A percentile compares a stretch with the other conserved stretches of the same genome.
These are phyloP conservation scores for Pachypeltis micranthus DNA, from an alignment of 1,140 invertebrate species.

Conservation along the genomic window DNA sequence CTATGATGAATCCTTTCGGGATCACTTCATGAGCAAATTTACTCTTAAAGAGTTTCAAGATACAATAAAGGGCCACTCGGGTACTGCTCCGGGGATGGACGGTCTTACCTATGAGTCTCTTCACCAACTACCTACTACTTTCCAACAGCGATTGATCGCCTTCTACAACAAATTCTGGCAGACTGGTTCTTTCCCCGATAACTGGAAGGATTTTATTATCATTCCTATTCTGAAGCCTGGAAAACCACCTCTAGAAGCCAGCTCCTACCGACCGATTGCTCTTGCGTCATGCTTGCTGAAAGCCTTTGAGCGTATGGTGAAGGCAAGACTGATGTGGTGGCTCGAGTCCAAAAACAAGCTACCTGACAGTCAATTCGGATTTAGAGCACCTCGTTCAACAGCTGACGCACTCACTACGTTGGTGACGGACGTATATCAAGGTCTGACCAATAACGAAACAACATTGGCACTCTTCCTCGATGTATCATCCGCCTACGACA, in stretches of 20 bases:
- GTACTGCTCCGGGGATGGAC: not conserved
- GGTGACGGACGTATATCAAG: not conserved
- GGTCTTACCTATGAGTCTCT: not conserved
- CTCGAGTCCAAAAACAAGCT: not conserved
- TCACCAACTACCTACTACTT: not conserved
- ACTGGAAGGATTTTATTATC: not conserved
- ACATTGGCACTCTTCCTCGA: not conserved
- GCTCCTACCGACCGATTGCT: conserved; percentile 2
- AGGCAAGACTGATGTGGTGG: conserved; percentile 4
- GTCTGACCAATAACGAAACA: not conserved
- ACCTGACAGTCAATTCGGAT: conserved; percentile 2
- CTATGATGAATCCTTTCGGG: too few relatives aligned
- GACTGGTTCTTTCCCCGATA: not conserved
- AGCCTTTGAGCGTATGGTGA: conserved; percentile 4
- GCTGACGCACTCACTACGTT: not conserved
- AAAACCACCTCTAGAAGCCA: not conserved
- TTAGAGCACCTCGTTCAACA: not conserved
- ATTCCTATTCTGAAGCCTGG: conserved; percentile 5
- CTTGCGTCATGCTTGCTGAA: conserved; percentile 1
- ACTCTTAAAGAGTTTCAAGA: not conserved
- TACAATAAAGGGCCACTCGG: not conserved
- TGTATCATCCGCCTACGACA: not conserved
- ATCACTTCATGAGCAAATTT: too few relatives aligned
- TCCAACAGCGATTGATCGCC: not conserved
- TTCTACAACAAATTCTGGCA: not conserved